Percentiles rank a stretch among this genome's conserved stretches.
Conservation (phyloP, 2,797 vertebrate species). For the Nyctalus aviator region DNA sequence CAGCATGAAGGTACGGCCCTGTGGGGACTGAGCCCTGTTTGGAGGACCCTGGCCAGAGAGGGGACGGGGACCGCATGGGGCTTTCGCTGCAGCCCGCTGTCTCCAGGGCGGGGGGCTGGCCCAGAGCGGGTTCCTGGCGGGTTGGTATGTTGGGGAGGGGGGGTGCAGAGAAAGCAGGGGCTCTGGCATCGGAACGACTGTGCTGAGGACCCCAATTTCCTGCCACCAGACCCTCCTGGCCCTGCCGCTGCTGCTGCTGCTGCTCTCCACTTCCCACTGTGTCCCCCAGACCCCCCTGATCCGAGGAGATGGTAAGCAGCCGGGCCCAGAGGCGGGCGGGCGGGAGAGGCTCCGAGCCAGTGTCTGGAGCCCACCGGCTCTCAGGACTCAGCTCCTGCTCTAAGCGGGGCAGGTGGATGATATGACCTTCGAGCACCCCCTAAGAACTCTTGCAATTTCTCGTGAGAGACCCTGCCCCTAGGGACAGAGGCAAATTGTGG, state of each 20-base stretch:
- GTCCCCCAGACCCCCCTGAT: conserved; percentile 63
- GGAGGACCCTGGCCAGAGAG: not conserved
- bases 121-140: not conserved
- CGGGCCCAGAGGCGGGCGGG: not conserved
- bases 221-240: conserved; percentile 58
- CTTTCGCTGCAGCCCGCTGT: too few relatives aligned
- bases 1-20: conserved; percentile 83
- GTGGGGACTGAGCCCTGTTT: not conserved
- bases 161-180: too few relatives aligned
- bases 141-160: not conserved
- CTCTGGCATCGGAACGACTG: not conserved
- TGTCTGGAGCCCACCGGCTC: not conserved
- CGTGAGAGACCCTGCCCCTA: not conserved
- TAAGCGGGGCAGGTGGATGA: not conserved
- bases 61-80: not conserved
- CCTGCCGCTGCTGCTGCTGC: conserved; percentile 69
- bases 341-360: not conserved
- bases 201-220: not conserved
- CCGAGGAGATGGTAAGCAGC: conserved; percentile 81
- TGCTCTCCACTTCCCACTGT: conserved; percentile 53
- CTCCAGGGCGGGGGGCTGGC: not conserved
- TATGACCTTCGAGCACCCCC: not conserved
- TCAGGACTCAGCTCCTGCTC: not conserved
- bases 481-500: not conserved
- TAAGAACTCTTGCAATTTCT: not conserved